Percentiles rank a stretch among this genome's conserved stretches.
Evolutionary conservation across 2,888 invertebrate species (phyloP).

Genomic region (Aleiodes leptofemur): DNA sequence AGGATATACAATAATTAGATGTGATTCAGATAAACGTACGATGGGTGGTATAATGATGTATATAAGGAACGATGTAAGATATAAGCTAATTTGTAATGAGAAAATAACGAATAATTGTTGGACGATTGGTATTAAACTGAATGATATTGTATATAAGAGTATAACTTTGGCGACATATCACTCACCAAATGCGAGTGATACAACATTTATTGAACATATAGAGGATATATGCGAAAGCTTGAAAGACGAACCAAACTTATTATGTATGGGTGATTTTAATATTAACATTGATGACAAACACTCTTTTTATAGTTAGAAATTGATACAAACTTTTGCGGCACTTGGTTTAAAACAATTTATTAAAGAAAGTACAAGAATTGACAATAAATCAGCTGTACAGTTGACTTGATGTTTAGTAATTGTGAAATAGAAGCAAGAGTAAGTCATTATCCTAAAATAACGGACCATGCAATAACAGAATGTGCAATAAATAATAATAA

Average conservation of each 20-base stretch:
- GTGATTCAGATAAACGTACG: neutral
- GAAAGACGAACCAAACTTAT: slow-evolving; percentile 23
- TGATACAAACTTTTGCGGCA: slow-evolving; percentile 18
- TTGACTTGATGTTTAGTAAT: slow-evolving; percentile 45
- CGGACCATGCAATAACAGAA: slow-evolving; percentile 37
- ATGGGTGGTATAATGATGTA: neutral
- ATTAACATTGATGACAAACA: slow-evolving; percentile 14
- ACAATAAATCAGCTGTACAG: slow-evolving; percentile 22
- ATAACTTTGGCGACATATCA: slow-evolving; percentile 35
- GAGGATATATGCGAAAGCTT: slow-evolving; percentile 39
- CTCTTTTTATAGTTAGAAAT: slow-evolving; percentile 33
- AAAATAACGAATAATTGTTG: slow-evolving; percentile 6
- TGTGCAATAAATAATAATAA: neutral
- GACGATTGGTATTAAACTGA: slow-evolving; percentile 1
- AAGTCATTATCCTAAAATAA: slow-evolving; percentile 26
- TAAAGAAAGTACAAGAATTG: slow-evolving; percentile 38
- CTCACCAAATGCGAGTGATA: slow-evolving; percentile 44
- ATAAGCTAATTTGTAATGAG: neutral
- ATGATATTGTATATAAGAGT: neutral
- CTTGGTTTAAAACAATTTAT: slow-evolving; percentile 46
- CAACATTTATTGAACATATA: slow-evolving; percentile 32
- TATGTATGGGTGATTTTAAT: neutral
- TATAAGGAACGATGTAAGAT: neutral
- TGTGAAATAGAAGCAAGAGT: slow-evolving; percentile 20
- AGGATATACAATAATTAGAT: neutral